Evolutionary conservation across 1,140 invertebrate genomes (phyloP).

Genomic region (Oryctes rhinoceros): DNA sequence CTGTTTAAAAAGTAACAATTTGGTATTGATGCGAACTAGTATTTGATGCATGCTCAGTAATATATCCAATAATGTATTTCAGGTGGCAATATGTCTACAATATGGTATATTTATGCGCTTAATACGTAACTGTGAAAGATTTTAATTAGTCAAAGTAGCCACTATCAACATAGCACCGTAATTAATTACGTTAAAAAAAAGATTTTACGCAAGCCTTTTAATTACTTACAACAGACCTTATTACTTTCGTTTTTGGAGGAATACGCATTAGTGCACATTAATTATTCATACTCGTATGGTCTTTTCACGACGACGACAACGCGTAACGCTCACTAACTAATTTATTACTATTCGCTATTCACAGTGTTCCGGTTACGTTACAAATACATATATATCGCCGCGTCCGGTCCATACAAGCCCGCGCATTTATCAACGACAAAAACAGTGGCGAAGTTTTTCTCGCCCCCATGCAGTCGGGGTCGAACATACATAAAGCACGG

Average conservation of each 20-base stretch:
- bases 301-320: neutral
- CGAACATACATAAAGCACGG: neutral
- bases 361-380: neutral
- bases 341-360: conserved; percentile 15
- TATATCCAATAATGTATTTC: no score
- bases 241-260: neutral
- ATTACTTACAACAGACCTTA: neutral
- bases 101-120: no score
- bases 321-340: neutral
- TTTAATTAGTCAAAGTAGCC: conserved; percentile 1
- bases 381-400: neutral
- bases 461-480: neutral
- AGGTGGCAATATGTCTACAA: no score
- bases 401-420: conserved; percentile 7
- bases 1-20: no score
- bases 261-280: neutral
- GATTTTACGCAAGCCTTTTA: neutral
- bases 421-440: conserved; percentile 12
- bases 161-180: neutral
- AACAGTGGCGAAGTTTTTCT: conserved; percentile 5
- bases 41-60: no score
- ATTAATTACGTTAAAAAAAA: conserved; percentile 3
- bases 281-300: neutral
- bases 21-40: no score
- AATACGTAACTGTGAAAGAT: neutral